Evolutionary conservation across 2,797 vertebrate genomes (phyloP), one percentile per base, ranked within the genome.

Genomic region (Enteromius argenteus): DNA sequence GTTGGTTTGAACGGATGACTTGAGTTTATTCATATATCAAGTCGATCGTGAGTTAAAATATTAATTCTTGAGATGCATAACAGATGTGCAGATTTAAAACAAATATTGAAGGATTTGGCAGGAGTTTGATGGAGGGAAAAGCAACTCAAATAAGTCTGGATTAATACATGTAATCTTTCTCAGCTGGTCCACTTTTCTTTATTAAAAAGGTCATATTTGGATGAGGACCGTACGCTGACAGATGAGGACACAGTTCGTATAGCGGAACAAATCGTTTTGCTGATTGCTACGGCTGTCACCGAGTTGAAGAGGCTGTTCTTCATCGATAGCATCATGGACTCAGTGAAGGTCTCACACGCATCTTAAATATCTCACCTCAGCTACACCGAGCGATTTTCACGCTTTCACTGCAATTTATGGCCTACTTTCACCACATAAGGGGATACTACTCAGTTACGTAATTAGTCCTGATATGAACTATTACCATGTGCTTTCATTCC

Each of bases 291-390:
- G 4, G 92, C 92, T 0, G 75, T 95, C 83, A 94, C 92, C 2
- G 95, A 96, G 88, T 89, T 98, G 79, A 96, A 97, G 83, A 94
- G 95, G 44, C 96, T 97, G 75, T 91, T 97, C 87, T 96, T 98
- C 84, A 94, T 98, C 7, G 94, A 95, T 27, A 96, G 92, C 87
- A 80, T 97, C 3, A 80, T 96, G 53, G 96, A 98, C 89, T 97
- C 97, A 3, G 85, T 97, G 60, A 98, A 98, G 97, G 97, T 98
- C 67, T 78, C 66, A 64, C 5, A 56, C n/a, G 86, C 27, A 1
- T 23, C 66, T 74, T 64, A 39, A 74, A 79, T 71, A 53, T 85
- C 71, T 75, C 60, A 77, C 30, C 68, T 83, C 67, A 79, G 44
- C 66, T 23, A 53, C 71, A 19, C 37, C 10, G 17, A 71, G 27